A percentile compares a stretch with the other conserved stretches of the same genome.
Conservation (phyloP, 2,888 invertebrate species). For the Caenorhabditis drosophilae region DNA sequence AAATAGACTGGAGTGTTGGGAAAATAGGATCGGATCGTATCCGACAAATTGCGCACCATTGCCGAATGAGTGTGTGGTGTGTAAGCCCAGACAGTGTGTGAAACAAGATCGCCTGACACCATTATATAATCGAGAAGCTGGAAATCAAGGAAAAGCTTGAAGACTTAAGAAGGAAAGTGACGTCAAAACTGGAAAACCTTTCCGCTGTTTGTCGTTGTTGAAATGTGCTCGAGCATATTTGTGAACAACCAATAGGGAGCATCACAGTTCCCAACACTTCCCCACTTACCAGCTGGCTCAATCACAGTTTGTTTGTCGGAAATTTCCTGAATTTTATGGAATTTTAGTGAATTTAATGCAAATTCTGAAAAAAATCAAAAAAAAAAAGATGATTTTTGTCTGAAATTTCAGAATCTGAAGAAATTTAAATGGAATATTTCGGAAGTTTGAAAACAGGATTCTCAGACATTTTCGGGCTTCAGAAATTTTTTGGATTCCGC, state of each 20-base stretch:
- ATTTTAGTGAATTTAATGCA: too few species aligned
- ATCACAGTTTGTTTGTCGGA: constrained; percentile 28
- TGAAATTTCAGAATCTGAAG: too few species aligned
- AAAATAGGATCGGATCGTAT: constrained; percentile 42
- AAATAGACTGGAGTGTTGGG: constrained; percentile 87
- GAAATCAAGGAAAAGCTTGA: too few species aligned
- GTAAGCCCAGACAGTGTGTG: constrained; percentile 61
- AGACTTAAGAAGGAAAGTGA: too few species aligned
- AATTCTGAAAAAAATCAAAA: too few species aligned
- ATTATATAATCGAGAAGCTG: constrained; percentile 59
- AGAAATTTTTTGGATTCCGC: too few species aligned
- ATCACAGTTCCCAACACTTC: constrained; percentile 59
- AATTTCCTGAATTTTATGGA: constrained; percentile 27
- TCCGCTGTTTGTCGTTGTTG: constrained; percentile 8
- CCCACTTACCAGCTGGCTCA: constrained; percentile 54
- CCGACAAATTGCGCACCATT: constrained; percentile 52
- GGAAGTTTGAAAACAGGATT: too few species aligned
- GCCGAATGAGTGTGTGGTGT: constrained; percentile 48
- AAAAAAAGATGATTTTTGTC: too few species aligned
- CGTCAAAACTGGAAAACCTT: too few species aligned
- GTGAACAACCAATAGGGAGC: constrained; percentile 59
- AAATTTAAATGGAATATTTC: too few species aligned
- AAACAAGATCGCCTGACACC: constrained; percentile 59
- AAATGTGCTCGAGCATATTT: constrained; percentile 58
- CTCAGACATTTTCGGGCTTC: too few species aligned